Conservation (phyloP, 2,888 invertebrate genomes). For the Micoletzkya japonica region DNA sequence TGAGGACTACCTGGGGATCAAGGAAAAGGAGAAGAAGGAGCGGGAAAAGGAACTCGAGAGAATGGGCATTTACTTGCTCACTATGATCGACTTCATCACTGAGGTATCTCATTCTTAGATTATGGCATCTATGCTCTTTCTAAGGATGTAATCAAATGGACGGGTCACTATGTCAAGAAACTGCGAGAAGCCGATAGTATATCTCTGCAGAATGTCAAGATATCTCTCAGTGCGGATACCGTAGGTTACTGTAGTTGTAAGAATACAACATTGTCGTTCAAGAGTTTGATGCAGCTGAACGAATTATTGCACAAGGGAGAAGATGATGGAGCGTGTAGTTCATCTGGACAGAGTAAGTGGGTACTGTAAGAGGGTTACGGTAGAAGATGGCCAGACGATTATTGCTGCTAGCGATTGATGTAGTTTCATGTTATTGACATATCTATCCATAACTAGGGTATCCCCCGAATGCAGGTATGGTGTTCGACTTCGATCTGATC, state of each 20-base stretch:
- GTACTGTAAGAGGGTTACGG: neutral
- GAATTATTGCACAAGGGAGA: conserved; percentile 31
- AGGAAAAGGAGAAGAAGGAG: conserved; percentile 38
- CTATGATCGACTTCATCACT: conserved; percentile 25
- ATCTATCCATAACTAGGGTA: too few relatives aligned
- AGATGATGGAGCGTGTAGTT: conserved; percentile 21
- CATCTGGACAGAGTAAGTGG: conserved; percentile 19
- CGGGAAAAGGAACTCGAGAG: conserved; percentile 43
- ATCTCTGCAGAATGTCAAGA: conserved; percentile 89
- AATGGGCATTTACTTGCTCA: conserved; percentile 39
- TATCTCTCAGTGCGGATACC: conserved; percentile 97
- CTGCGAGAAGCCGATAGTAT: conserved; percentile 77
- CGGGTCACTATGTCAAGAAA: conserved; percentile 95
- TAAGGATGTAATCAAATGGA: conserved; percentile 71
- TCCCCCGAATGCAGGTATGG: conserved; percentile 13
- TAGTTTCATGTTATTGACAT: neutral
- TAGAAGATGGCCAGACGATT: neutral
- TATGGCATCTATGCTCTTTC: neutral
- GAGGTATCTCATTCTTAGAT: neutral
- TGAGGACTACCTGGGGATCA: conserved; percentile 37
- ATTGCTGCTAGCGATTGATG: neutral
- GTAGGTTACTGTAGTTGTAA: conserved; percentile 67
- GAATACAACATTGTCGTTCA: neutral
- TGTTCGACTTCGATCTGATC: conserved; percentile 27
- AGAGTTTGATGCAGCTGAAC: conserved; percentile 45